phyloP scores from a whole-genome alignment of 2,797 vertebrate genomes.

The Jordanella pulchra region DNA sequence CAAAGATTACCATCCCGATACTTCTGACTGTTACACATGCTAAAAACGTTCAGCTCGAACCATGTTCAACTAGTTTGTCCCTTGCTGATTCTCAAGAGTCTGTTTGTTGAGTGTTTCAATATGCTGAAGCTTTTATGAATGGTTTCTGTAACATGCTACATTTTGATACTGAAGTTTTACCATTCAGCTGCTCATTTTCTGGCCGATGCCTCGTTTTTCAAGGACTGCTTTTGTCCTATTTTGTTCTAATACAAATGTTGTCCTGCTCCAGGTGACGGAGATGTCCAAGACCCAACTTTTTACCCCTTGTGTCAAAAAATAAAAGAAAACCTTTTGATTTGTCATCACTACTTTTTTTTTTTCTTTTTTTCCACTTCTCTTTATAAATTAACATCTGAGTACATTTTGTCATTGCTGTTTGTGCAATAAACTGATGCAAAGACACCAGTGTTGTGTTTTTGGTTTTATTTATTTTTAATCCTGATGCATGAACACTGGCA shows the following conservation, averaged over 20 bases:
- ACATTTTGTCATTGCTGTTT: conserved; percentile 82
- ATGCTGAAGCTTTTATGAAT: conserved; percentile 38
- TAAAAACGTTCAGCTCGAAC: conserved; percentile 39
- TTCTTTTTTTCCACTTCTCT: conserved; percentile 56
- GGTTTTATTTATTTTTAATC: not conserved
- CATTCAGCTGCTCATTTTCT: conserved; percentile 31
- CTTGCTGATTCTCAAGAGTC: conserved; percentile 7
- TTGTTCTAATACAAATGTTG: conserved; percentile 17
- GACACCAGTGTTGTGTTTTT: not conserved
- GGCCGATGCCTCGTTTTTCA: conserved; percentile 21
- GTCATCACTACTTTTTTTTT: conserved; percentile 38
- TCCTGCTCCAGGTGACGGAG: conserved; percentile 33
- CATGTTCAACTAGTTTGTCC: conserved; percentile 10
- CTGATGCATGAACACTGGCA: not conserved
- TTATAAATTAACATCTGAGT: conserved; percentile 68
- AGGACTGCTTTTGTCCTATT: conserved; percentile 23
- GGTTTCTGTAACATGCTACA: conserved; percentile 28
- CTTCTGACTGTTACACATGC: conserved; percentile 61
- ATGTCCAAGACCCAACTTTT: conserved; percentile 45
- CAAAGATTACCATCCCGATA: conserved; percentile 64
- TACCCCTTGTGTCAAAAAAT: conserved; percentile 53
- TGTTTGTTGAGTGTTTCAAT: conserved; percentile 14
- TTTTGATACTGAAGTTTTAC: conserved; percentile 48
- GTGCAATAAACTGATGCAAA: conserved; percentile 82
- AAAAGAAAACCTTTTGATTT: conserved; percentile 42